Evolutionary conservation across 2,888 invertebrate species (phyloP).

Genomic region (Artemia sinica): DNA sequence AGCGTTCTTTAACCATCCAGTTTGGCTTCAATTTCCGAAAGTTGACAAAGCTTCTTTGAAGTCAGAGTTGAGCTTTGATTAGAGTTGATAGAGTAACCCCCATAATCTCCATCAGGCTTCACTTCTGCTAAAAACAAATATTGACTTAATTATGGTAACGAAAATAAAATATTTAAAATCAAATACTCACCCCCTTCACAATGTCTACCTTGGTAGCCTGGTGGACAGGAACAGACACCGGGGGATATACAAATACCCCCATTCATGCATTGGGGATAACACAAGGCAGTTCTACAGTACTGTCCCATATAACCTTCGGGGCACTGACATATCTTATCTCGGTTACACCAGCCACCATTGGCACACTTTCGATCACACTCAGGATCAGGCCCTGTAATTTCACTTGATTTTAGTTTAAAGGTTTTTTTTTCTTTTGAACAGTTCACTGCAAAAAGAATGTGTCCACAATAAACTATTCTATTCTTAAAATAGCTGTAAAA

Average conservation of each 20-base stretch:
- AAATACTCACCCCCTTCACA: constrained; percentile 61
- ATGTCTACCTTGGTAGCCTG: constrained; percentile 74
- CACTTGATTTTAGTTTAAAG: not conserved
- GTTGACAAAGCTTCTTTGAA: no score
- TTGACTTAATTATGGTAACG: no score
- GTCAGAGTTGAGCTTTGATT: no score
- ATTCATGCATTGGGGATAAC: constrained; percentile 82
- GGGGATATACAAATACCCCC: constrained; percentile 80
- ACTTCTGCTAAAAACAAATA: no score
- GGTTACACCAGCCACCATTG: constrained; percentile 66
- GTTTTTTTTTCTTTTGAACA: not conserved
- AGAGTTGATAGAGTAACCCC: no score
- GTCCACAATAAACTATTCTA: not conserved
- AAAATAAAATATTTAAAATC: no score
- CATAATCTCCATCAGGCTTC: no score
- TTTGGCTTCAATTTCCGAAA: no score
- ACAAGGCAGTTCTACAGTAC: constrained; percentile 69
- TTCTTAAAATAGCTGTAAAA: constrained; percentile 12
- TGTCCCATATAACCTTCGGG: constrained; percentile 78
- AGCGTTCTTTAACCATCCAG: no score
- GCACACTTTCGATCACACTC: constrained; percentile 74
- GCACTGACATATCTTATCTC: constrained; percentile 67
- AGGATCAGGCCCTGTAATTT: constrained; percentile 49
- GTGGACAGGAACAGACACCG: constrained; percentile 66
- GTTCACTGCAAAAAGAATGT: not conserved